Evolutionary conservation across 2,888 invertebrate genomes (phyloP), one percentile per base, ranked within the genome.

Genomic region (Drosophila villosipedis): DNA sequence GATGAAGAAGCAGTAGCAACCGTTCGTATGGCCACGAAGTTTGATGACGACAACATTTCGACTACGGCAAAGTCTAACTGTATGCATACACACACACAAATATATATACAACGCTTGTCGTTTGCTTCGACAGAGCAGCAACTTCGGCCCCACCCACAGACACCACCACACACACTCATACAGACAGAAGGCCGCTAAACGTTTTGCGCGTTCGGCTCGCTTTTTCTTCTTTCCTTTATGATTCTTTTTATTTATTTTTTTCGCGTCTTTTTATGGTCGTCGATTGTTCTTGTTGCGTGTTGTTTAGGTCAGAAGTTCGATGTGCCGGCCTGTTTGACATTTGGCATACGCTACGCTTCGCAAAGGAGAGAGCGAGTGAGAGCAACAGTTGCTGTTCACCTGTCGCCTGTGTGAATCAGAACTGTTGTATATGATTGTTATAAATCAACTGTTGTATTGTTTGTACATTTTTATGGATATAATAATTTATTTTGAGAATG

Each of bases 291-390:
- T 86, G 64, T 66, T 82, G 65, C 52, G 76, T 86, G 83, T 72
- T 84, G 89, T 72, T 84, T 88, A 86, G 84, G 90, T 88, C 85
- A 90, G 76, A 83, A 83, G 87, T 83, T 86, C 81, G 85, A 64
- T 70, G 73, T 39, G 72, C 60, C 76, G 74, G 72, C 73, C 66
- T 72, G 25, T 49, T 55, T 68, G 79, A 78, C 73, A 59, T 63
- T 66, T 41, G 25, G 33, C 49, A 74, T 76, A 60, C 75, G 76
- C 79, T 89, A 69, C 67, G 50, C 41, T 53, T 39, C 41, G 30
- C 50, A 52, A 41, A 41, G 12, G 31, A 25, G 31, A 33, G 35
- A 25, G 37, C 43, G 14, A 33, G 39, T 25, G 33, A 49, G 7
- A 63, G 62, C 78, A 80, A 80, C 66, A 75, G 66, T 70, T 73